Percentiles rank a stretch among this genome's conserved stretches.
phyloP scores from a whole-genome alignment of 1,140 invertebrate species.

The Bombus breviceps region DNA sequence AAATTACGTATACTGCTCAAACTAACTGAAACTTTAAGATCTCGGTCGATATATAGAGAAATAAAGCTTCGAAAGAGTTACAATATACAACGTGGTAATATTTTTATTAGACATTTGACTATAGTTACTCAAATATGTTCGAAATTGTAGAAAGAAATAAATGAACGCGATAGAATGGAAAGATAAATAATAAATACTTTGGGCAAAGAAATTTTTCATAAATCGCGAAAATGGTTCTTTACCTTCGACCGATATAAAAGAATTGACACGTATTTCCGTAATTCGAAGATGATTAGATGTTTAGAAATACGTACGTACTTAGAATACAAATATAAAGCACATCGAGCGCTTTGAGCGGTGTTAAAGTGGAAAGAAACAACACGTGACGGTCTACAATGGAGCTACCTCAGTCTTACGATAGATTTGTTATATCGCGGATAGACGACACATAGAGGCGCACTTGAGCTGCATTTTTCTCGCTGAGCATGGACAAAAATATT shows the following conservation, averaged over 20 bases:
- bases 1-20: neutral
- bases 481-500: slow-evolving; percentile 38
- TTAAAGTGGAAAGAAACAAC: too few relatives aligned
- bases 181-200: neutral
- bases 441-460: neutral
- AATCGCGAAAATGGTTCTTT: too few relatives aligned
- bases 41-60: neutral
- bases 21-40: neutral
- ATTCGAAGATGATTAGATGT: neutral
- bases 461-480: slow-evolving; percentile 11
- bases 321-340: neutral
- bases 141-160: neutral
- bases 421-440: neutral
- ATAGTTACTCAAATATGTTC: neutral
- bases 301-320: neutral
- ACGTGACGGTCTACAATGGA: slow-evolving; percentile 28
- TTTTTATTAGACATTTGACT: neutral
- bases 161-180: too few relatives aligned
- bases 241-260: too few relatives aligned
- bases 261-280: neutral
- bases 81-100: neutral
- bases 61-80: neutral
- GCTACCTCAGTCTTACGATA: slow-evolving; percentile 49
- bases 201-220: neutral
- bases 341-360: neutral